A percentile compares a stretch with the other conserved stretches of the same genome.
Evolutionary conservation across 2,797 vertebrate species (phyloP).

Genomic region (Cottoperca gobio): DNA sequence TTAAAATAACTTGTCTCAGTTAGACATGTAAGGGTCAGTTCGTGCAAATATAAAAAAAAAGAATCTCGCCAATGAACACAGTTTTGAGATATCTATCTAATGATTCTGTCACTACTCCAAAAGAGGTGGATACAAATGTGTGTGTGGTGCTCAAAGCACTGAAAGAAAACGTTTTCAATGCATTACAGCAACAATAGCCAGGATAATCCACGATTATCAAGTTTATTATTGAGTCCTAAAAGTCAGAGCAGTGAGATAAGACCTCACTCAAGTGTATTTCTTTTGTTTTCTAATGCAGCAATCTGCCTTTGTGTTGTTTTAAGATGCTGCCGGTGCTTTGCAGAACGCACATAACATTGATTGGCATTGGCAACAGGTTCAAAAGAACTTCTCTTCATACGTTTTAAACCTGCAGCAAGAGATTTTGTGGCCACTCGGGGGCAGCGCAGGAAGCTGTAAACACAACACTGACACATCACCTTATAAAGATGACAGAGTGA

Average conservation of each 20-base stretch:
- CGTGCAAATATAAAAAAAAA: not conserved
- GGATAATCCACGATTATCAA: not conserved
- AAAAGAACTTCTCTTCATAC: not conserved
- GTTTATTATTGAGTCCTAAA: not conserved
- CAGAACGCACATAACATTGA: not conserved
- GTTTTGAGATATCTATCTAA: not conserved
- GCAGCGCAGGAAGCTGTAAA: not conserved
- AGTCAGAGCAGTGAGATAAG: not conserved
- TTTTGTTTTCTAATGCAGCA: not conserved
- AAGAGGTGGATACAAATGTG: accelerated
- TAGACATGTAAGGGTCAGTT: not conserved
- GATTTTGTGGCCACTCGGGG: not conserved
- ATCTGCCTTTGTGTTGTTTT: not conserved
- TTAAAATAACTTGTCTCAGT: slow-evolving; percentile 32
- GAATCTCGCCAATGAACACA: not conserved
- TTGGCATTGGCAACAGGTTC: not conserved
- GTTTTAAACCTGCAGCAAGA: not conserved
- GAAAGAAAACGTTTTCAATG: too few relatives aligned
- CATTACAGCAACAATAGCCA: not conserved
- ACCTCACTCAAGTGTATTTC: not conserved
- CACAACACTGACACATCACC: not conserved
- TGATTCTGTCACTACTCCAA: not conserved
- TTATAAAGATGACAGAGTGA: not conserved
- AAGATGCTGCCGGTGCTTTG: not conserved
- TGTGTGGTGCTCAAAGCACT: not conserved